These are phyloP conservation scores for Margaritifera margaritifera DNA, from an alignment of 2,888 invertebrate genomes.

Conservation along the genomic window DNA sequence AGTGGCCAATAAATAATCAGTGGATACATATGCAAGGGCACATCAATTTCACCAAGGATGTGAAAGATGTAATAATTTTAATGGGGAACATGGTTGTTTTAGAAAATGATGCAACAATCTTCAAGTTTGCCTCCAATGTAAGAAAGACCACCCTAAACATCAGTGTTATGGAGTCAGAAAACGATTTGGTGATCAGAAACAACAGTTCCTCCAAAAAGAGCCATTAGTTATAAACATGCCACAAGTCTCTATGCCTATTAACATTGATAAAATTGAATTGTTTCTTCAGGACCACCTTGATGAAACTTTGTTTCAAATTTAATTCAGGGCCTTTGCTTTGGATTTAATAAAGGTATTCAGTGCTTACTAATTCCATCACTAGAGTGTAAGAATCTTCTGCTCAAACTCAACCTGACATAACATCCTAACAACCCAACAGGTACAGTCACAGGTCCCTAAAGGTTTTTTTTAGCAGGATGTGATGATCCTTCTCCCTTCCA, in stretches of 20 bases:
- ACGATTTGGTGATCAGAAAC: no score
- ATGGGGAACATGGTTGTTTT: not conserved
- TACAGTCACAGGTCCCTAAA: constrained; percentile 9
- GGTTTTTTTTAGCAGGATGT: constrained; percentile 14
- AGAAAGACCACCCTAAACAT: not conserved
- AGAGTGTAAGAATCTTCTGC: constrained; percentile 7
- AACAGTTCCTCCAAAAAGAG: not conserved
- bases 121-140: not conserved
- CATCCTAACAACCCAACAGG: not conserved
- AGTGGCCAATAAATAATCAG: not conserved
- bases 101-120: not conserved
- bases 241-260: not conserved
- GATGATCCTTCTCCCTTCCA: constrained; percentile 5
- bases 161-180: not conserved
- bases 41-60: not conserved
- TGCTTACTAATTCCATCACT: not conserved
- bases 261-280: not conserved
- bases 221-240: not conserved
- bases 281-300: constrained; percentile 6
- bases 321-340: constrained; percentile 3
- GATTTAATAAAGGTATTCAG: constrained; percentile 13
- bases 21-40: no score
- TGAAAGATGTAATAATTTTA: not conserved
- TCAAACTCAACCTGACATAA: not conserved
- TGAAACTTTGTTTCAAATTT: not conserved